Evolutionary conservation across 2,888 invertebrate genomes (phyloP).

Genomic region (Flabesymbios commensalis): DNA sequence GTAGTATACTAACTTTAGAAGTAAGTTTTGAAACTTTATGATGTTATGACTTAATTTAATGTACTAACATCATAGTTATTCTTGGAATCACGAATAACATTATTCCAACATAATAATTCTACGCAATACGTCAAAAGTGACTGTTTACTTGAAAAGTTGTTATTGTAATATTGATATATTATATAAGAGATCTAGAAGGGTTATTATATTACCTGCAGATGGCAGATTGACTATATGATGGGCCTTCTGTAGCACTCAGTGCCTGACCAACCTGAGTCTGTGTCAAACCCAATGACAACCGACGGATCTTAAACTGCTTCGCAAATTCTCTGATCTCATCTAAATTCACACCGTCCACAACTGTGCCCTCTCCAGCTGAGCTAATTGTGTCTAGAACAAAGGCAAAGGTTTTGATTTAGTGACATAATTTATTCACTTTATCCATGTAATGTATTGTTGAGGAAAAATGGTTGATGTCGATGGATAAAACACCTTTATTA

Average conservation of each 20-base stretch:
- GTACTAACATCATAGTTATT: no score
- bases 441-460: background rate
- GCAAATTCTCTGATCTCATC: conserved; percentile 99
- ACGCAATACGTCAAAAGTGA: no score
- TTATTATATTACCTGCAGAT: conserved; percentile 99
- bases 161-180: no score
- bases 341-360: conserved; percentile 94
- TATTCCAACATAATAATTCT: no score
- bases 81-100: no score
- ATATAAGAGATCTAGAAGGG: no score
- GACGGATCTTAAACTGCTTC: conserved; percentile 91
- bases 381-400: conserved; percentile 67
- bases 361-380: conserved; percentile 89
- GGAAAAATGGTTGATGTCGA: background rate
- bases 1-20: no score
- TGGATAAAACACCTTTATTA: background rate
- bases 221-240: conserved; percentile 98
- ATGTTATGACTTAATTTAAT: no score
- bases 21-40: no score
- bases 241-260: conserved; percentile 92
- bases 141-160: no score
- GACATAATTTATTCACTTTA: no score
- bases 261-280: conserved; percentile 90
- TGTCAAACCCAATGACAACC: conserved; percentile 89
- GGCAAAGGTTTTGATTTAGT: background rate